Base-by-base conservation (phyloP, 2,888 invertebrate genomes). In the Trimorus sp. region DNA sequence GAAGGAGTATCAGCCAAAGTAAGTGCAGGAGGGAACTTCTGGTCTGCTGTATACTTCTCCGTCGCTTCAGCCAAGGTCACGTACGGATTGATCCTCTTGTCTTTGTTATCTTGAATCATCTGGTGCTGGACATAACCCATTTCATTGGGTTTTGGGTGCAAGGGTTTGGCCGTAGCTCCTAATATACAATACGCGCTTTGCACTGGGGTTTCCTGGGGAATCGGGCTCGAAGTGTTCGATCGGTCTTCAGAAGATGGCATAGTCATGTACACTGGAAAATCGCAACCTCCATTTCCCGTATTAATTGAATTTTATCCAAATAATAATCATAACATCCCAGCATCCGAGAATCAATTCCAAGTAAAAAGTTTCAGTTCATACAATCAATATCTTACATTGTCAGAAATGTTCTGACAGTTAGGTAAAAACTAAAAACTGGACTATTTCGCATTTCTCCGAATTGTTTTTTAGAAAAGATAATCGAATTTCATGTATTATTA, bases 191-290 rank as follows among this genome's bases (percentile, higher is more conserved):
- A 91, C 8, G 86, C 83, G 37, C 86, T 84, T 2, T 80, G 79
- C 40, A 78, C 86, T 7, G 82, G 26, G 5, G 78, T 77, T 66
- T 90, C 89, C 26, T 89, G 88, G n/a, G 89, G 88, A 56, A 88
- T 85, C 15, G 90, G 90, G 58, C 90, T 91, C 8, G 91, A 88
- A 76, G 88, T 90, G 37, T 85, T 88, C 7, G 89, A 89, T 48
- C 89, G 80, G 71, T 90, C 90, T 54, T 91, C 91, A 0, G 89
- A 88, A 11, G 89, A 89, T 12, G 89, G 88, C 90, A 90, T 90
- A 63, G 89, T 90, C 70, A 90, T 89, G 83, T 90, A 90, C n/a
- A 88, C 88, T 76, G 65, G 49, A 75, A 56, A 54, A 42, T 51
- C 51, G 65, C 68, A 65, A 63, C 45, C 70, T 68, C 56, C 68